A percentile compares a stretch with the other conserved stretches of the same genome.
phyloP scores from a whole-genome alignment of 2,113 vertebrate species.

The Heterotis niloticus region DNA sequence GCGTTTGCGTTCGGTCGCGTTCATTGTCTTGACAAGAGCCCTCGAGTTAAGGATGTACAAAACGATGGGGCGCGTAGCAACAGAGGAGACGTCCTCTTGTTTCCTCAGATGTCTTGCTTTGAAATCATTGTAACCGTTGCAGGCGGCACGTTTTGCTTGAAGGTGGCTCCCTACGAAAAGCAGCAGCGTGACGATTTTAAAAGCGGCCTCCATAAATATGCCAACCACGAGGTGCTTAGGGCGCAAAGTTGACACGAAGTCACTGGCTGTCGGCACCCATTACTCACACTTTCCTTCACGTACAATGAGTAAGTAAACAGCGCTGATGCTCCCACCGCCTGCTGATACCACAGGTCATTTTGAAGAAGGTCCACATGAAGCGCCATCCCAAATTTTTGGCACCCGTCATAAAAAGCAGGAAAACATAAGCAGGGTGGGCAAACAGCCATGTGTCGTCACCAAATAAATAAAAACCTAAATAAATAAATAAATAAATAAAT shows the following conservation, averaged over 20 bases:
- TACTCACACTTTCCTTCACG: not conserved
- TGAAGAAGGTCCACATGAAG: no score
- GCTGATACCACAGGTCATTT: not conserved
- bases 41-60: not conserved
- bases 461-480: no score
- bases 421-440: no score
- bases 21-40: not conserved
- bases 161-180: slow-evolving; percentile 4
- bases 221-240: not conserved
- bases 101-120: not conserved
- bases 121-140: not conserved
- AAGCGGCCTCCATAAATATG: not conserved
- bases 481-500: no score
- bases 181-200: not conserved
- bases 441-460: no score
- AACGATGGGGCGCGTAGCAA: not conserved
- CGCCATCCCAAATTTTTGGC: no score
- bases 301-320: not conserved
- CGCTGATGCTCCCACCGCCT: not conserved
- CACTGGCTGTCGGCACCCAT: not conserved
- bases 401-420: no score
- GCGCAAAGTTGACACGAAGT: not conserved
- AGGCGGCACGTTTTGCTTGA: not conserved
- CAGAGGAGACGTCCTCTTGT: not conserved
- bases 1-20: not conserved